These are phyloP conservation scores for Paradisaea rubra DNA, from an alignment of 2,113 vertebrate species.

Conservation along the genomic window DNA sequence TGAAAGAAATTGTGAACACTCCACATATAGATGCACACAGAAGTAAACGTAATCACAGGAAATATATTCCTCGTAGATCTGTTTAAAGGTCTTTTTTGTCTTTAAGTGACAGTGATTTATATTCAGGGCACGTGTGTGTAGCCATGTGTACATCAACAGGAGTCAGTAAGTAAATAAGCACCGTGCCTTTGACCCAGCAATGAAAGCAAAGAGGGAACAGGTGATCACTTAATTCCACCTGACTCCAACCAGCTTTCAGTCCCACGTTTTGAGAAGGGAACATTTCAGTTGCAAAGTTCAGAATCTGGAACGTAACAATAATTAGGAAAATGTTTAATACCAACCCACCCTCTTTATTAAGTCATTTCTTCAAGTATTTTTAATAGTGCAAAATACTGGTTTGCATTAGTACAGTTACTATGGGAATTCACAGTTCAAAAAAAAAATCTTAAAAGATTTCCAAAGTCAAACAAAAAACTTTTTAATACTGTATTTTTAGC, in stretches of 20 bases:
- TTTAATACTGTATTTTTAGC: slow-evolving; percentile 84
- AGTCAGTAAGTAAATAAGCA: neutral
- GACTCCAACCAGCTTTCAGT: neutral
- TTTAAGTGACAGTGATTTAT: neutral
- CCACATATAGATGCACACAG: neutral
- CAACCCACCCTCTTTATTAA: slow-evolving; percentile 58
- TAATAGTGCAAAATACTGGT: slow-evolving; percentile 48
- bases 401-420: slow-evolving; percentile 37
- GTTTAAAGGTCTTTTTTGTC: neutral
- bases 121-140: neutral
- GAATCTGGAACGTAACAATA: neutral
- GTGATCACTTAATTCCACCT: neutral
- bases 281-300: neutral
- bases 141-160: neutral
- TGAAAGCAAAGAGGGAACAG: neutral
- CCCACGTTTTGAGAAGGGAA: neutral
- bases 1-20: neutral
- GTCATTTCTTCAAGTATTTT: slow-evolving; percentile 46
- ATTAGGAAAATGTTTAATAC: slow-evolving; percentile 36
- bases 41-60: neutral
- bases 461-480: slow-evolving; percentile 79
- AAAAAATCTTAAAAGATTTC: slow-evolving; percentile 62
- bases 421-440: slow-evolving; percentile 19
- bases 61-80: neutral
- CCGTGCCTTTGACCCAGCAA: neutral